Evolutionary conservation across 92 coral and sea anemone species (phyloP).

Genomic region (Paragorgia papillata): DNA sequence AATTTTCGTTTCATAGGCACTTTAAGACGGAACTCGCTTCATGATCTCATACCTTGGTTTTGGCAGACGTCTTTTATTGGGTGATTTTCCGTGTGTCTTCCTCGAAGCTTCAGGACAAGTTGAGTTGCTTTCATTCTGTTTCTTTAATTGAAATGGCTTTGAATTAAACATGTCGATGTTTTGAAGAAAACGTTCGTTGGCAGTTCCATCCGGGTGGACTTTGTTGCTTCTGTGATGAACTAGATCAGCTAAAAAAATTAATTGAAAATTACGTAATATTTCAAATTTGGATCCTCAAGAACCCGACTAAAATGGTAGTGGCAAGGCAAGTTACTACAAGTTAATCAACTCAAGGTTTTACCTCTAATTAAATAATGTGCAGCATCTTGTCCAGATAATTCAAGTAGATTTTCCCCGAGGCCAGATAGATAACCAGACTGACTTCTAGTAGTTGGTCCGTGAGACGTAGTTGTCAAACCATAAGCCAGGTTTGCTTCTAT

Average conservation of each 20-base stretch:
- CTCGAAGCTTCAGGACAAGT: background rate
- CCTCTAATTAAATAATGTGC: background rate
- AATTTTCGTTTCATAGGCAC: too few species aligned
- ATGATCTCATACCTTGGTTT: constrained; percentile 6
- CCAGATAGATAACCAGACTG: constrained; percentile 3
- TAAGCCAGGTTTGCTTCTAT: background rate
- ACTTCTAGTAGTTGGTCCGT: background rate
- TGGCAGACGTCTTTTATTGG: constrained; percentile 10
- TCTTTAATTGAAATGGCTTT: constrained; percentile 31
- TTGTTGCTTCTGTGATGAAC: background rate
- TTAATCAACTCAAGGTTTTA: background rate
- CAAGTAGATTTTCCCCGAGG: constrained; percentile 4
- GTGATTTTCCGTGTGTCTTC: background rate
- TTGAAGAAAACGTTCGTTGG: background rate
- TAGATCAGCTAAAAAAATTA: background rate
- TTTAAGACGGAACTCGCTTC: too few species aligned
- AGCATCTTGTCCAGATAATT: background rate
- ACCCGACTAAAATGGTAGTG: too few species aligned
- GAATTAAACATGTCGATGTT: constrained; percentile 18
- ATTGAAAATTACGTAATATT: background rate
- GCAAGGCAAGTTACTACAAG: too few species aligned
- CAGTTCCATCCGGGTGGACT: background rate
- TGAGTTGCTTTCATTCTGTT: background rate
- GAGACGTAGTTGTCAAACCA: background rate
- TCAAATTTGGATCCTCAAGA: too few species aligned